Evolutionary conservation across 92 coral and sea anemone species (phyloP).

Genomic region (Zoanthus sociatus): DNA sequence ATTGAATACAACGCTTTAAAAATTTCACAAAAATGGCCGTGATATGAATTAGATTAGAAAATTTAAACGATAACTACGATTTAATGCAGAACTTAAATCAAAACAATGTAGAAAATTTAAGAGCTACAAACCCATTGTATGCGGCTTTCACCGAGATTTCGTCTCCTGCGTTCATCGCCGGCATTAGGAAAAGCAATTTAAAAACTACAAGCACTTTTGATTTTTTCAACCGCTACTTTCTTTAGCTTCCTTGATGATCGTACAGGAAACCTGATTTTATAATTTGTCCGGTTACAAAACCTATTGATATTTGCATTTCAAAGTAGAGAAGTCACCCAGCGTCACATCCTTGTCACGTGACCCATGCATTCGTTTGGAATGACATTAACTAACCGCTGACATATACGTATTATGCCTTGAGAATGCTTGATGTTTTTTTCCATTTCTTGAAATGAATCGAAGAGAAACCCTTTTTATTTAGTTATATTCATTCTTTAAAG

Average conservation of each 20-base stretch:
- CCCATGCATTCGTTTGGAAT: conserved; percentile 37
- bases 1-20: not conserved
- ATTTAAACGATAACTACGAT: no score
- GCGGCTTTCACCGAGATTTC: conserved; percentile 87
- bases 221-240: not conserved
- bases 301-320: conserved; percentile 17
- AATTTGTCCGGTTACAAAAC: conserved; percentile 3
- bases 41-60: not conserved
- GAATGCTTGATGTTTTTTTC: no score
- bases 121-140: conserved; percentile 73
- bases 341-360: conserved; percentile 62
- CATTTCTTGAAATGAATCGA: no score
- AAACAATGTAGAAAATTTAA: not conserved
- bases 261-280: conserved; percentile 29
- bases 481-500: no score
- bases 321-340: conserved; percentile 9
- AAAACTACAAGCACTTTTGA: conserved; percentile 26
- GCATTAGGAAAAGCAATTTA: conserved; percentile 50
- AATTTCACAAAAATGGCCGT: not conserved
- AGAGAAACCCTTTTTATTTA: no score
- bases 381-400: conserved; percentile 33
- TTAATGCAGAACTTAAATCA: not conserved
- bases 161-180: conserved; percentile 75
- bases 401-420: no score
- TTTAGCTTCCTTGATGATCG: conserved; percentile 1